Evolutionary conservation across 2,113 vertebrate species (phyloP), one percentile per base, ranked within the genome.

Genomic region (Aspidoscelis tigris): DNA sequence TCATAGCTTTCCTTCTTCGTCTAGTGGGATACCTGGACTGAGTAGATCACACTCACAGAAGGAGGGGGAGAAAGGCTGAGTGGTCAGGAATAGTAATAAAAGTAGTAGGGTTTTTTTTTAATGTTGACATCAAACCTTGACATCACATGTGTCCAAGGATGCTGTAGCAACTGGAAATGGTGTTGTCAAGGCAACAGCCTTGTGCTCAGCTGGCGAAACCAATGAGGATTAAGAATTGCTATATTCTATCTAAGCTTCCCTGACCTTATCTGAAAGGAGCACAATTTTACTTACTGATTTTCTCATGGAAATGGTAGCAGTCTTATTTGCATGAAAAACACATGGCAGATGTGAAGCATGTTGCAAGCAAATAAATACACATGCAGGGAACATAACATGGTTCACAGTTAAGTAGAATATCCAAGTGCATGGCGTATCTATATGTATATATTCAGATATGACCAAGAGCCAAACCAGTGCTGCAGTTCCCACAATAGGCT

Each of bases 101-200:
- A 94, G 92, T 93, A 93, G 91, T 84, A 81, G 69, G 70, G 92
- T 94, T 85, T 55, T 43, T 89, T 22, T 82, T 80, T 71, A 87
- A 70, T 90, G 86, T 91, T 91, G 94, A 90, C 88, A 83, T 5
- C 91, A 94, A 96, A 90, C 92, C 91, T 94, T 96, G 95, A 94
- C 93, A 95, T 94, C 39, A 70, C 87, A 93, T 92, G 91, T 93
- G 92, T 80, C 89, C 86, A 87, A 93, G 86, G 85, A 92, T 93
- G 90, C 94, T 26, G 84, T 96, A 95, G 95, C 93, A 95, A 96
- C 95, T 70, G 91, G 93, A 61, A 93, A 93, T 86, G 94, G 91
- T 87, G 96, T 96, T 93, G 94, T 94, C 95, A 96, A 95, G 94
- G 96, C 90, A 95, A 97, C 96, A 95, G 92, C 93, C 95, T 95